phyloP scores from a whole-genome alignment of 2,113 vertebrate species.

The Petromus typicus region DNA sequence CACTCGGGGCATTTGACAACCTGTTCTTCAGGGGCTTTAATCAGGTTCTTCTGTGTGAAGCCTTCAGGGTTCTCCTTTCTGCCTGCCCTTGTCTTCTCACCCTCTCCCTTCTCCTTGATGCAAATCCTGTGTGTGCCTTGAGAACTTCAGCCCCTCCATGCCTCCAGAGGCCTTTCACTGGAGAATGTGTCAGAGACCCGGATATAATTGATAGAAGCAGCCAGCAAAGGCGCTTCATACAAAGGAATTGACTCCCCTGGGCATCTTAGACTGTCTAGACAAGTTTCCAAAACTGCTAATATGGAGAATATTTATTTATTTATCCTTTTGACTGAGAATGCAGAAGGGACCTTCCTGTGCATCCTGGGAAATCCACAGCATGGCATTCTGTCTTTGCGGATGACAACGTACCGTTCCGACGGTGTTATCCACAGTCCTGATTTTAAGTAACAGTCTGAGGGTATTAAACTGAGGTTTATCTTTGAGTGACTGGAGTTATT shows the following conservation, averaged over 20 bases:
- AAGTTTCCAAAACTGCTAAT: conserved; percentile 32
- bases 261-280: not conserved
- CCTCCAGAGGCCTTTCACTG: fast-evolving
- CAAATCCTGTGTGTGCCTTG: not conserved
- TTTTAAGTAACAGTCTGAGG: conserved; percentile 67
- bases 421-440: conserved; percentile 36
- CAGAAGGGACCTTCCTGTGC: conserved; percentile 41
- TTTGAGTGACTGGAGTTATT: conserved; percentile 84
- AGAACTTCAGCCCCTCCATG: not conserved
- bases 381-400: conserved; percentile 70
- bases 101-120: not conserved
- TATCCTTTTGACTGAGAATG: conserved; percentile 25
- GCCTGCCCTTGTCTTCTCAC: not conserved
- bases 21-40: conserved; percentile 54
- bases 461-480: conserved; percentile 83
- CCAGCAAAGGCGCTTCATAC: not conserved
- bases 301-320: not conserved
- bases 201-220: not conserved
- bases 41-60: conserved; percentile 58
- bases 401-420: conserved; percentile 70
- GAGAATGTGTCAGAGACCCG: fast-evolving
- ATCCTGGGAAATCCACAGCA: conserved; percentile 29
- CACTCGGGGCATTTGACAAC: conserved; percentile 46
- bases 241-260: not conserved
- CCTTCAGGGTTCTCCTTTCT: not conserved